Evolutionary conservation across 2,797 vertebrate species (phyloP).

Genomic region (Heteromormyrus szaboi): DNA sequence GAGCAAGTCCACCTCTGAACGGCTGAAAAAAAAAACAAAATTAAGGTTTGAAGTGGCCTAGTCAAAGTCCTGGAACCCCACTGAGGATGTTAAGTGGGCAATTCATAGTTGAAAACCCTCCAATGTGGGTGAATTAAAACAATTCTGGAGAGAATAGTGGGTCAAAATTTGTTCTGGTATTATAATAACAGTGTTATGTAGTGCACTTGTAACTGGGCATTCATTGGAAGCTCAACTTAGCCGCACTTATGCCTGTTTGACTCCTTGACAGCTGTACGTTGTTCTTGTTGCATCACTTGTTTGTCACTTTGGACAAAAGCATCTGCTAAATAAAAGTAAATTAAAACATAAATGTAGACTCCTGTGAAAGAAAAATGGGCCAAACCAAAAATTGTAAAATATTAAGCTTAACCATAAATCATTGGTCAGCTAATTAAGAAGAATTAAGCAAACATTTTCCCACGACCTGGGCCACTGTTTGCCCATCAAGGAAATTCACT

Average conservation of each 20-base stretch:
- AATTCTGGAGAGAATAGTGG: not conserved
- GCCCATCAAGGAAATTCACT: not conserved
- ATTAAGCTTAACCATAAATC: not conserved
- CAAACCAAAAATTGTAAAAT: not conserved
- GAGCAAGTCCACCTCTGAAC: not conserved
- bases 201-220: not conserved
- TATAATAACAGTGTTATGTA: not conserved
- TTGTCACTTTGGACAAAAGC: not conserved
- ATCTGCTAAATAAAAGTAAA: not conserved
- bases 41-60: not conserved
- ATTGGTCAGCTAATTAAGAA: not conserved
- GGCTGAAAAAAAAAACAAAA: not conserved
- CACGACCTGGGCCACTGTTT: not conserved
- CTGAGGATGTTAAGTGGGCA: not conserved
- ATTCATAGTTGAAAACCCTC: not conserved
- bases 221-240: not conserved
- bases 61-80: not conserved
- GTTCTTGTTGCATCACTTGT: not conserved
- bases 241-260: not conserved
- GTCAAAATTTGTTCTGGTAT: not conserved
- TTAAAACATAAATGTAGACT: not conserved
- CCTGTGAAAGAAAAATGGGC: not conserved
- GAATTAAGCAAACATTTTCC: not conserved
- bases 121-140: not conserved
- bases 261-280: not conserved